Evolutionary conservation across 2,888 invertebrate species (phyloP).

Genomic region (Hirtodrosophila trivittata): DNA sequence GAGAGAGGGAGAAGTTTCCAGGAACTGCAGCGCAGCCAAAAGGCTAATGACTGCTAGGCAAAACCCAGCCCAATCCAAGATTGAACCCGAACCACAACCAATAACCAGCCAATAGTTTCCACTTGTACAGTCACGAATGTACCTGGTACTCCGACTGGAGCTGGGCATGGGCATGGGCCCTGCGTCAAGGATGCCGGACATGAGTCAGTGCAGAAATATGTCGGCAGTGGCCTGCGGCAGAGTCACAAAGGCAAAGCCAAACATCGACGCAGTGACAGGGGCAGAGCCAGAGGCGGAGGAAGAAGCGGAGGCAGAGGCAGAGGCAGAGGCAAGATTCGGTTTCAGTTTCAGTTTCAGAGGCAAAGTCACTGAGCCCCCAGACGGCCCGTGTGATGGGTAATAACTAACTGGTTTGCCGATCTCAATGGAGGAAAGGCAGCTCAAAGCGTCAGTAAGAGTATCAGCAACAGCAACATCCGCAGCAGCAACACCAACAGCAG

Average conservation of each 20-base stretch:
- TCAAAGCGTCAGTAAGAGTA: slow-evolving; percentile 7
- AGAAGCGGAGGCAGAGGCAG: neutral
- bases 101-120: slow-evolving; percentile 22
- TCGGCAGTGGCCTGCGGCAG: slow-evolving; percentile 30
- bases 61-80: slow-evolving; percentile 8
- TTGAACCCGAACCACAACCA: slow-evolving; percentile 3
- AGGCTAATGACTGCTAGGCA: slow-evolving; percentile 75
- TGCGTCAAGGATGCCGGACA: slow-evolving; percentile 59
- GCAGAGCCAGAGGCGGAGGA: neutral
- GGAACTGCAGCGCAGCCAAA: slow-evolving; percentile 61
- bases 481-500: neutral
- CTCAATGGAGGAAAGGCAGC: slow-evolving; percentile 9
- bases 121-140: slow-evolving; percentile 42
- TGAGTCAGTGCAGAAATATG: slow-evolving; percentile 54
- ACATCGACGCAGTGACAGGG: slow-evolving; percentile 1
- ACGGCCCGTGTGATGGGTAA: slow-evolving; percentile 22
- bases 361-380: slow-evolving; percentile 10
- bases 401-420: slow-evolving; percentile 46
- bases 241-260: slow-evolving; percentile 11
- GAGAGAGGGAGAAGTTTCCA: slow-evolving; percentile 51
- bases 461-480: neutral
- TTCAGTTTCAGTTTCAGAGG: slow-evolving; percentile 10
- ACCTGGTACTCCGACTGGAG: too few relatives aligned
- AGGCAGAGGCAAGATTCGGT: neutral
- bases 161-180: slow-evolving; percentile 1